These are phyloP conservation scores for Proteles cristata DNA, from an alignment of 2,113 vertebrate species.

Conservation along the genomic window DNA sequence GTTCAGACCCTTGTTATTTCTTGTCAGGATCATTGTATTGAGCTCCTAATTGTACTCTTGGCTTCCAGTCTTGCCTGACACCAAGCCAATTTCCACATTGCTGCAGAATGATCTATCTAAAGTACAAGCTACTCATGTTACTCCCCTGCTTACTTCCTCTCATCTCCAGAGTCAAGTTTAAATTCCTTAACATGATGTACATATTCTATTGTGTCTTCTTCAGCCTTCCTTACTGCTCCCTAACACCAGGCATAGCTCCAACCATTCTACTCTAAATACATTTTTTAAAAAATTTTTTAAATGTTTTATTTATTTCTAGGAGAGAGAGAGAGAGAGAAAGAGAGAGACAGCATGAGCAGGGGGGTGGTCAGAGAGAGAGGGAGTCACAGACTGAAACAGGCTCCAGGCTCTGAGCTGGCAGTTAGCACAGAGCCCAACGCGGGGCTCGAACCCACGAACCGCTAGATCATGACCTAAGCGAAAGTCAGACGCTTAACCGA, in stretches of 20 bases:
- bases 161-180: not conserved
- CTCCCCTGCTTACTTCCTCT: not conserved
- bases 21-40: not conserved
- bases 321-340: no score
- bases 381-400: no score
- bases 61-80: not conserved
- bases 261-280: not conserved
- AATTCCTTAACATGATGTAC: not conserved
- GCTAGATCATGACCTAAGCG: no score
- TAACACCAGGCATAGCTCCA: not conserved
- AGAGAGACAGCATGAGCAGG: no score
- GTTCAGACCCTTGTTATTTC: not conserved
- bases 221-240: not conserved
- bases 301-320: no score
- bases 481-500: no score
- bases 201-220: not conserved
- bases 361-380: no score
- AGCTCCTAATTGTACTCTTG: not conserved
- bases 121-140: not conserved
- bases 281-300: slow-evolving; percentile 34
- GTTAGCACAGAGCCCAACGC: no score
- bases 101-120: not conserved
- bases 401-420: no score
- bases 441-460: no score
- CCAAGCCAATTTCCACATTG: not conserved